Evolutionary conservation across 2,888 invertebrate species (phyloP).

Genomic region (Myathropa florea): DNA sequence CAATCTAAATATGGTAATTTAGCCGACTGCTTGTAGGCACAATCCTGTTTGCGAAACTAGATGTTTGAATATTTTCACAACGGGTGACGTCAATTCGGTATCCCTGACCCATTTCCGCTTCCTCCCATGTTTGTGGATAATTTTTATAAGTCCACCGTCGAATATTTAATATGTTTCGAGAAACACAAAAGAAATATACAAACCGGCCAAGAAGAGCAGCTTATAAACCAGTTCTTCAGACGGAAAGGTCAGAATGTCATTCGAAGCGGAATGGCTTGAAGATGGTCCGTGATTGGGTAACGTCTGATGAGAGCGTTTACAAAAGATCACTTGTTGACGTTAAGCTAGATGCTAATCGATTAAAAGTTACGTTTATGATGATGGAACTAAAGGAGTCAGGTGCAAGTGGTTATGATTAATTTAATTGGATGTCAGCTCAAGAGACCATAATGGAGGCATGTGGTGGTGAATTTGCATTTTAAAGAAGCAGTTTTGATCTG

Average conservation of each 20-base stretch:
- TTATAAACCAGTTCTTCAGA: constrained; percentile 16
- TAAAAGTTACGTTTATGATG: not conserved
- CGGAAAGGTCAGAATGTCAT: constrained; percentile 16
- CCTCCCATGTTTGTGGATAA: not conserved
- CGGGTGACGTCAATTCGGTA: not conserved
- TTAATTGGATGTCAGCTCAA: not conserved
- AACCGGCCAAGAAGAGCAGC: not conserved
- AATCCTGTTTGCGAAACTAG: not conserved
- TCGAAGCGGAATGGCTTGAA: not conserved
- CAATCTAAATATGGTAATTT: not conserved
- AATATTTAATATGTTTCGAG: not conserved
- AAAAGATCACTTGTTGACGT: not conserved
- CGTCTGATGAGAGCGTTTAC: not conserved
- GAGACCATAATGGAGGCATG: not conserved
- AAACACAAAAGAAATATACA: not conserved
- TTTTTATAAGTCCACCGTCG: not conserved
- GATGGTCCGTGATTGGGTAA: not conserved
- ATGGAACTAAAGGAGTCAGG: not conserved
- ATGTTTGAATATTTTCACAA: not conserved
- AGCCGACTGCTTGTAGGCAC: not conserved
- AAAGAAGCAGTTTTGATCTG: not conserved
- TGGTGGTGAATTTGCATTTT: not conserved
- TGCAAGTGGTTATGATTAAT: not conserved
- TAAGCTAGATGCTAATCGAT: not conserved
- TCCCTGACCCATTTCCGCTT: constrained; percentile 21